These are phyloP conservation scores for Mormyrops attenuatus DNA, from an alignment of 2,797 vertebrate genomes.

Conservation along the genomic window DNA sequence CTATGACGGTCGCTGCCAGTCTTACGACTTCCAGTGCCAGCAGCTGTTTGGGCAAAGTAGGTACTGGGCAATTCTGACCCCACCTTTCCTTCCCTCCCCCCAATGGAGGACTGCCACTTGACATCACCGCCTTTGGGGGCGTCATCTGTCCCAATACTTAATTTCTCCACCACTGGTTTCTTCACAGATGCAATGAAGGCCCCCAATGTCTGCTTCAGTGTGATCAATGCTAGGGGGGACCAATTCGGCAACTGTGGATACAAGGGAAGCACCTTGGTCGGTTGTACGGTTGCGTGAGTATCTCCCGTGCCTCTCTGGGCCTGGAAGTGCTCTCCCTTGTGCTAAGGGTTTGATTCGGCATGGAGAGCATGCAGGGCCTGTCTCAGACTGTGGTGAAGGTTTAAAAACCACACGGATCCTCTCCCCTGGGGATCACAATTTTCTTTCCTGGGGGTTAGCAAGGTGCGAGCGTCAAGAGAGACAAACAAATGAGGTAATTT, in stretches of 20 bases:
- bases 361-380: neutral
- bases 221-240: slow-evolving; percentile 62
- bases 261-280: slow-evolving; percentile 21
- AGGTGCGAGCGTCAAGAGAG: neutral
- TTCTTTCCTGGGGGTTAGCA: neutral
- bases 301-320: neutral
- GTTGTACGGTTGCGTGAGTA: slow-evolving; percentile 69
- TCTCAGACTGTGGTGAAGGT: neutral
- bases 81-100: neutral
- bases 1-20: slow-evolving; percentile 80
- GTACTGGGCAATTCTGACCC: neutral
- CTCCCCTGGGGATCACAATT: neutral
- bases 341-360: neutral
- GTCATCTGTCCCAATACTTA: neutral
- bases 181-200: slow-evolving; percentile 67
- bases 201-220: slow-evolving; percentile 63
- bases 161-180: neutral
- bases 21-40: slow-evolving; percentile 72
- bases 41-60: slow-evolving; percentile 69
- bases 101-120: neutral
- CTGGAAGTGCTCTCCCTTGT: neutral
- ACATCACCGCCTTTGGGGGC: neutral
- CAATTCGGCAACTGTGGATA: slow-evolving; percentile 78
- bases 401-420: neutral
- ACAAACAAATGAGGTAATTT: neutral